Evolutionary conservation across 2,888 invertebrate genomes (phyloP), one percentile per base, ranked within the genome.

Genomic region (Drosophila bunnanda): DNA sequence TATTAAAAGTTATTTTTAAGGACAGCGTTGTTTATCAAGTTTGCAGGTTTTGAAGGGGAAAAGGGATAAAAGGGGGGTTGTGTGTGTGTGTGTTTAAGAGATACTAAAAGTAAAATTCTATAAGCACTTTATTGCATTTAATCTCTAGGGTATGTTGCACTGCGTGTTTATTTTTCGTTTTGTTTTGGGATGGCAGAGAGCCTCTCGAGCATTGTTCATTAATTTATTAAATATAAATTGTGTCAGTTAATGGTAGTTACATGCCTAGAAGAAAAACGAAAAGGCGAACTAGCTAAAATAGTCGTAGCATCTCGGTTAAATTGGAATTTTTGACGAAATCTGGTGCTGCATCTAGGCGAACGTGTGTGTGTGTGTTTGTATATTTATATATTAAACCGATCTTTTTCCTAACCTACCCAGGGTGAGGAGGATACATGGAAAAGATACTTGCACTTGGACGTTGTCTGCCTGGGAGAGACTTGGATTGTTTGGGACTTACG

Each of bases 301-400:
- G 34, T 52, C n/a, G 39, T 64, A 64, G 32, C 54, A 46, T 52
- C 39, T 52, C 36, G 58, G 70, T 52, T 69, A 46, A 77, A 61
- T 62, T 86, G 88, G 82, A 87, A 82, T 82, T 87, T 60, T 80
- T 81, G 71, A 67, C 72, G 82, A 81, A 87, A 78, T 79, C 44
- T 66, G 77, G 84, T 82, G 84, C 77, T 86, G 81, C 75, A 62
- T 62, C 71, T 75, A 70, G 28, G 44, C 67, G 68, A 39, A 66
- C 17, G n/a, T 55, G 25, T 15, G 39, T 54, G 25, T 15, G 32
- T 82, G 76, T 76, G 52, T 67, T 50, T 65, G 54, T 30, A 17
- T 43, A 54, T 48, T 34, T 54, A n/a, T 41, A 64, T 57, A 48
- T 44, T 43, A 77, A 66, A 43, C 12, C 39, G 54, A 13, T 57